A percentile compares a stretch with the other conserved stretches of the same genome.
These are phyloP conservation scores for Trididemnum miniatum DNA, from an alignment of 23 tunicate species.

Conservation along the genomic window DNA sequence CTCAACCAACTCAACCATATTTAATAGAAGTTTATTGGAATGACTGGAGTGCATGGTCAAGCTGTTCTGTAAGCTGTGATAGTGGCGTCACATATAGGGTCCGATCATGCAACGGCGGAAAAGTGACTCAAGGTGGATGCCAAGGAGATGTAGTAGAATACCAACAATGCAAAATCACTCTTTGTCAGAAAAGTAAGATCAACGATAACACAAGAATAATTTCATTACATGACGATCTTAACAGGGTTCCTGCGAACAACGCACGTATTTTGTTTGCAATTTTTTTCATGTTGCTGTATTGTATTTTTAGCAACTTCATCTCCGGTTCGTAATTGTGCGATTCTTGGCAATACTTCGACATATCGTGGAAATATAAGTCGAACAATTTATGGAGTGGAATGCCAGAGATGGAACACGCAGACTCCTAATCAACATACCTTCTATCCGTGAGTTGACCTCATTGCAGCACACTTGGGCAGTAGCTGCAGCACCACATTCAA, in stretches of 20 bases:
- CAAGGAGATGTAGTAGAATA: constrained; percentile 13
- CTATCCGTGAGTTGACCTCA: constrained; percentile 11
- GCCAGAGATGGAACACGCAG: constrained; percentile 36
- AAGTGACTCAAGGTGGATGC: constrained; percentile 27
- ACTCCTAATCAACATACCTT: constrained; percentile 22
- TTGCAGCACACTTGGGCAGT: too few species aligned
- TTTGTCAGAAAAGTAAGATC: constrained; percentile 11
- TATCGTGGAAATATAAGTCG: constrained; percentile 2
- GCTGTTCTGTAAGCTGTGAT: constrained; percentile 16
- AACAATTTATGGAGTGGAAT: constrained; percentile 26
- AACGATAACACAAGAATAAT: too few species aligned
- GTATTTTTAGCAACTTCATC: background rate
- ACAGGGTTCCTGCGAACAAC: too few species aligned
- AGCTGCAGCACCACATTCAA: too few species aligned
- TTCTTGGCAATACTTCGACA: background rate
- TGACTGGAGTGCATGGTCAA: constrained; percentile 7
- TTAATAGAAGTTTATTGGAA: constrained; percentile 21
- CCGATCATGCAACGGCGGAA: constrained; percentile 15
- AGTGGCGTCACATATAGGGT: constrained; percentile 2
- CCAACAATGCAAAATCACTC: background rate
- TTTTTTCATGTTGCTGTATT: background rate
- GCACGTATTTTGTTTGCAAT: too few species aligned
- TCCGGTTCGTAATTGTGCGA: background rate
- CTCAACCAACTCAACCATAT: background rate
- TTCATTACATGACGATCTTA: too few species aligned